Evolutionary conservation across 64 coral and sea anemone species (phyloP).

Genomic region (Astreopora myriophthalma): DNA sequence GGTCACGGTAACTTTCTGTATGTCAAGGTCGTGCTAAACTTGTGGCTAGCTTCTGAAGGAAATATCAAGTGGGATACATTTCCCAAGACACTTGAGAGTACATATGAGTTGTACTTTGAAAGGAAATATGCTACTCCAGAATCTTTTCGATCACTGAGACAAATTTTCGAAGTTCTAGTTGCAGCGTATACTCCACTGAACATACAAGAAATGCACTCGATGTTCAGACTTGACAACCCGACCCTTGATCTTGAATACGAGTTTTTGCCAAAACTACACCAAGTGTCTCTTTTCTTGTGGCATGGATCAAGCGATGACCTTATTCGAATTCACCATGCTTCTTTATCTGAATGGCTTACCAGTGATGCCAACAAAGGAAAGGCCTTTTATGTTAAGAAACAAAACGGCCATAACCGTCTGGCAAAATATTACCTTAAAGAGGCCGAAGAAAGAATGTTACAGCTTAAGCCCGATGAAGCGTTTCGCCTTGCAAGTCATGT

Average conservation of each 20-base stretch:
- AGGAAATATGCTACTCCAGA: background rate
- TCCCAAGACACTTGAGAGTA: conserved; percentile 67
- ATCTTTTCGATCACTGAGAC: conserved; percentile 27
- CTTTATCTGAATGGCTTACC: conserved; percentile 82
- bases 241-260: conserved; percentile 54
- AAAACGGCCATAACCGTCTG: conserved; percentile 62
- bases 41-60: background rate
- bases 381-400: conserved; percentile 48
- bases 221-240: background rate
- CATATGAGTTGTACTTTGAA: conserved; percentile 76
- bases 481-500: conserved; percentile 76
- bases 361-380: conserved; percentile 66
- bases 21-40: conserved; percentile 65
- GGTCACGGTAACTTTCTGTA: conserved; percentile 83
- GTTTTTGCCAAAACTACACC: conserved; percentile 55
- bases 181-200: conserved; percentile 15
- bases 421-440: conserved; percentile 60
- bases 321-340: conserved; percentile 69
- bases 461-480: background rate
- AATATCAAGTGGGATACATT: background rate
- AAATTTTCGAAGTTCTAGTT: conserved; percentile 64
- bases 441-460: background rate
- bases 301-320: conserved; percentile 18
- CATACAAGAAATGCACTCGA: conserved; percentile 14
- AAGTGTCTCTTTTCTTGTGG: conserved; percentile 65